Evolutionary conservation across 1,140 invertebrate genomes (phyloP).

Genomic region (Tribolium castaneum): DNA sequence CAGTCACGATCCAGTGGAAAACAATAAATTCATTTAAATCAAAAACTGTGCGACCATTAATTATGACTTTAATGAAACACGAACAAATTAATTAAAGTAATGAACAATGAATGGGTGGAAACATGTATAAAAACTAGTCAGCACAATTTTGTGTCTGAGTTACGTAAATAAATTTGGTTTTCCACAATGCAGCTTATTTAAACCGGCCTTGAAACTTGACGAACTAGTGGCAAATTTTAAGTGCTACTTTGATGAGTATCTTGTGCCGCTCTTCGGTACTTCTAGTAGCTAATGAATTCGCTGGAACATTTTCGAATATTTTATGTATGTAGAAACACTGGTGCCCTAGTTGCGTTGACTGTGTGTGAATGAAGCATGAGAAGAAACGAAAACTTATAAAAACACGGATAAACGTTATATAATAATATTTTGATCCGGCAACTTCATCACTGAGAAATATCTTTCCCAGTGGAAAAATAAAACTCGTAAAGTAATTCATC

Average conservation of each 20-base stretch:
- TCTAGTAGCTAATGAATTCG: not conserved
- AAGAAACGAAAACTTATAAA: not conserved
- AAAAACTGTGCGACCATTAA: not conserved
- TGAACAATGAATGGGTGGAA: not conserved
- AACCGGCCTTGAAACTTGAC: no score
- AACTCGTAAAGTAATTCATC: constrained; percentile 55
- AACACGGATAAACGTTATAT: constrained; percentile 48
- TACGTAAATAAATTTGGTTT: not conserved
- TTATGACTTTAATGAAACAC: not conserved
- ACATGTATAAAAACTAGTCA: not conserved
- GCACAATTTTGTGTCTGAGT: no score
- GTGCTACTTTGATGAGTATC: not conserved
- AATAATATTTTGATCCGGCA: constrained; percentile 52
- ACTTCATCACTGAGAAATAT: constrained; percentile 53
- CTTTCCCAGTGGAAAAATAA: constrained; percentile 51
- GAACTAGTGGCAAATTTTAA: no score
- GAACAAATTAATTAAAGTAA: constrained; percentile 18
- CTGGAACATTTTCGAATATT: not conserved
- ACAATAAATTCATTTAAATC: constrained; percentile 6
- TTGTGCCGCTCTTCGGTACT: not conserved
- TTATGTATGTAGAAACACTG: not conserved
- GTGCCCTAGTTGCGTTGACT: not conserved
- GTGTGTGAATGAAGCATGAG: not conserved
- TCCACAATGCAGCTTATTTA: no score
- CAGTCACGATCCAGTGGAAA: not conserved